Conservation (phyloP, 2,113 vertebrate genomes). For the Zeus faber region DNA sequence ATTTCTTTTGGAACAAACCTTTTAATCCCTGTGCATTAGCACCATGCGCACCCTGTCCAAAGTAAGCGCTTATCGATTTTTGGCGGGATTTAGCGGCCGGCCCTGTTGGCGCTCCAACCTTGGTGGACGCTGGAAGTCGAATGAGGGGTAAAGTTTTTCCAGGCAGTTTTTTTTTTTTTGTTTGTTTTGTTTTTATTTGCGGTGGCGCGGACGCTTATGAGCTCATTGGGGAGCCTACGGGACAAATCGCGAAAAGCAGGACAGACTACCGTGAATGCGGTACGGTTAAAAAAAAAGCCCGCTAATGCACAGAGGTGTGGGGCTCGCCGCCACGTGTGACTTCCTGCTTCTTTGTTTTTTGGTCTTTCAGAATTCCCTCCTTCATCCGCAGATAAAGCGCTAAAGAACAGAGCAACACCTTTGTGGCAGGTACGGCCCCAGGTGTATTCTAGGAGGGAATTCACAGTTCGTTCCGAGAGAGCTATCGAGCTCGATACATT, state of each 20-base stretch:
- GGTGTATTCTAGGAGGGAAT: background rate
- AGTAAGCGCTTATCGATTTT: slow-evolving; percentile 24
- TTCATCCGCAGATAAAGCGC: background rate
- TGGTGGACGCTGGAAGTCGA: background rate
- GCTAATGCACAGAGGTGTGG: background rate
- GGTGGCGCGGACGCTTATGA: too few relatives aligned
- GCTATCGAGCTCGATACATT: background rate
- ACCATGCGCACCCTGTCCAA: slow-evolving; percentile 26
- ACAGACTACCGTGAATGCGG: background rate
- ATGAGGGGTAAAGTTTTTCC: background rate
- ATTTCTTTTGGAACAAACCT: slow-evolving; percentile 47
- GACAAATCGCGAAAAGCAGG: too few relatives aligned
- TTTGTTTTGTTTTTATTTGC: too few relatives aligned
- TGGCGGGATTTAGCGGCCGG: background rate
- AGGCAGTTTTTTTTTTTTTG: background rate
- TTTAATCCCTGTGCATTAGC: slow-evolving; percentile 36
- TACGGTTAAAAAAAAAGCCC: background rate
- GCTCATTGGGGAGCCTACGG: too few relatives aligned
- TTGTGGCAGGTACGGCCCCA: background rate
- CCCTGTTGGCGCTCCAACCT: too few relatives aligned
- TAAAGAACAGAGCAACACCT: background rate
- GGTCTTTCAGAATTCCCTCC: background rate
- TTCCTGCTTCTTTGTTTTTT: background rate
- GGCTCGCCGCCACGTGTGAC: background rate
- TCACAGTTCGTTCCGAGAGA: background rate